Base-by-base conservation (phyloP, 1,140 invertebrate species). In the Trichomalopsis sarcophagae region DNA sequence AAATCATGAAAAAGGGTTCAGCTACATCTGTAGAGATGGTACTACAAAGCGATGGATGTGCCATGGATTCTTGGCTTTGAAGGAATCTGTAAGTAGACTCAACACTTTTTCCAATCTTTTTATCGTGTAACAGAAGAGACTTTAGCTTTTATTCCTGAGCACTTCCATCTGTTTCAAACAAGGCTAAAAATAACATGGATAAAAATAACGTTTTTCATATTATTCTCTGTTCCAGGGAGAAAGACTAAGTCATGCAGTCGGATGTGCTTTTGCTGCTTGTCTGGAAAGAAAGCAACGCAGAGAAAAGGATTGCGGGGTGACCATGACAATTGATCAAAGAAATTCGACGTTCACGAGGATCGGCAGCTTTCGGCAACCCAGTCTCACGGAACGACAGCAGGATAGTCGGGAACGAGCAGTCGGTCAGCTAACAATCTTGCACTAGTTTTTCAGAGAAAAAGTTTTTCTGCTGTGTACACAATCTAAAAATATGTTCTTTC, bases 211-310 rank as follows among this genome's bases (percentile, higher is more conserved):
- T 66, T 33, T 71, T 78, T 62, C 17, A 62, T 7, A n/a, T 21
- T n/a, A 62, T 62, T 62, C 21, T 62, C 55, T 81, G 82, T 91
- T 90, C 11, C 87, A 97, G 96, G 99, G 99, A 75, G 99, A 99
- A 94, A 95, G 99, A 82, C 94, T 99, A 81, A 99, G 98, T 90
- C 99, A 99, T 94, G 99, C 99, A 1, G 99, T 99, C 50, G 99
- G 99, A 17, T 99, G 99, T 95, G 99, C 99, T 75, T 99, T 99
- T 94, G 97, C 98, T 79, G 97, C 99, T 17, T 99, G 99, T 91
- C 93, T 99, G 84, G 99, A 99, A 92, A 95, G 98, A 87, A 99
- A 99, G 93, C 98, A 99, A 92, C 97, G 98, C 88, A 94, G 99
- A 85, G 99, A 99, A 90, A 99, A 99, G 91, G 98, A 99, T 93